Evolutionary conservation across 23 tunicate genomes (phyloP), one percentile per base, ranked within the genome.

Genomic region (Trididemnum nubilum): DNA sequence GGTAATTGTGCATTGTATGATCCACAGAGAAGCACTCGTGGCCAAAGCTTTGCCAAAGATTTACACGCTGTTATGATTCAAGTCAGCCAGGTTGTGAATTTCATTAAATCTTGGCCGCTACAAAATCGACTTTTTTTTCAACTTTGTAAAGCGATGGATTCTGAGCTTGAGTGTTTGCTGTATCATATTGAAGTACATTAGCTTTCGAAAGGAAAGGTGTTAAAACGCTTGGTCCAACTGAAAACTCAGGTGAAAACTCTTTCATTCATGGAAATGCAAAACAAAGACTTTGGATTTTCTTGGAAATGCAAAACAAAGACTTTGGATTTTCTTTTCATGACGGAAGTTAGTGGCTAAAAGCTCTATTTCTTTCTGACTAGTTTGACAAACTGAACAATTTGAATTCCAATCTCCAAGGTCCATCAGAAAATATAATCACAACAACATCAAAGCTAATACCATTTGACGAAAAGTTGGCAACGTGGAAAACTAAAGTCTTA

Each of bases 401-500:
- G 80, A 86, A 86, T 51, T 86, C 72, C 49, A 86, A 52, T 86
- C 90, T 86, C 85, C 90, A 86, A 71, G 89, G 90, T 29, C 81
- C 85, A 79, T 79, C 90, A 54, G 85, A 85, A 69, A 86, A 86
- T 69, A 79, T 86, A 71, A 67, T 86, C 60, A 70, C 90, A 80
- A 79, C 80, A 80, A 86, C 85, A 80, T 86, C 72, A 67, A 81
- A 80, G 72, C 80, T 75, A 86, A 85, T 65, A 79, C 54, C 80
- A 86, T 79, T 71, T 15, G 80, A 86, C 72, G 80, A 86, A 79
- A 79, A 86, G 79, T 77, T 85, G 89, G 60, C 58, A 81, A 57
- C 73, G 73, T 76, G 66, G 89, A 85, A 85, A 84, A 85, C 77
- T 75, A 74, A 84, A 61, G 73, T 84, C 81, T 84, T 59, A 35